Conservation (phyloP, 2,797 vertebrate species). For the Danio aesculapii region DNA sequence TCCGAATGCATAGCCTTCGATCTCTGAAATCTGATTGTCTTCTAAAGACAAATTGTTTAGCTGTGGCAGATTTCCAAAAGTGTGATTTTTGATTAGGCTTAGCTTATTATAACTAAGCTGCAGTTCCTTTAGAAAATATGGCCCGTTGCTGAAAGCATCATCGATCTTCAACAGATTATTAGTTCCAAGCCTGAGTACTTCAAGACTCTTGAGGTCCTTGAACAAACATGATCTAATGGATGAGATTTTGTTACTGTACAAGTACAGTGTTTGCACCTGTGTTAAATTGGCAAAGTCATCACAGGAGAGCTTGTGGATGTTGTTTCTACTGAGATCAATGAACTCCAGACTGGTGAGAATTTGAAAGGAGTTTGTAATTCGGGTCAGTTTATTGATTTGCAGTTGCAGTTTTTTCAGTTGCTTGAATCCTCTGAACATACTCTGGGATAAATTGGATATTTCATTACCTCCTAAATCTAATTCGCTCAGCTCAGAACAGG, state of each 20-base stretch:
- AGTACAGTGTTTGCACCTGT: slow-evolving; percentile 50
- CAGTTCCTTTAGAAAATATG: slow-evolving; percentile 47
- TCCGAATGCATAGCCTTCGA: slow-evolving; percentile 54
- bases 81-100: slow-evolving; percentile 43
- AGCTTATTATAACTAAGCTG: slow-evolving; percentile 62
- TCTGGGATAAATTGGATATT: slow-evolving; percentile 47
- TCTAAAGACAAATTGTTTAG: slow-evolving; percentile 48
- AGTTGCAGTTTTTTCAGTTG: slow-evolving; percentile 44
- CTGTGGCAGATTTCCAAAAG: slow-evolving; percentile 55
- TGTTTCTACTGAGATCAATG: slow-evolving; percentile 66
- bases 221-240: slow-evolving; percentile 44
- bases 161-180: slow-evolving; percentile 58
- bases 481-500: slow-evolving; percentile 49
- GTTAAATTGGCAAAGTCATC: slow-evolving; percentile 59
- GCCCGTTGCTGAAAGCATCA: slow-evolving; percentile 46
- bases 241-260: slow-evolving; percentile 60
- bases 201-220: slow-evolving; percentile 45
- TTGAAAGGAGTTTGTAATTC: slow-evolving; percentile 43
- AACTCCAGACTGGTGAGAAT: slow-evolving; percentile 58
- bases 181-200: slow-evolving; percentile 52
- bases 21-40: slow-evolving; percentile 65
- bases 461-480: slow-evolving; percentile 50
- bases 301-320: slow-evolving; percentile 40
- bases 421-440: slow-evolving; percentile 49
- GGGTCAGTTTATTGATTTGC: slow-evolving; percentile 46